These are phyloP conservation scores for Phenganax marumi DNA, from an alignment of 92 coral and sea anemone species.

Conservation along the genomic window DNA sequence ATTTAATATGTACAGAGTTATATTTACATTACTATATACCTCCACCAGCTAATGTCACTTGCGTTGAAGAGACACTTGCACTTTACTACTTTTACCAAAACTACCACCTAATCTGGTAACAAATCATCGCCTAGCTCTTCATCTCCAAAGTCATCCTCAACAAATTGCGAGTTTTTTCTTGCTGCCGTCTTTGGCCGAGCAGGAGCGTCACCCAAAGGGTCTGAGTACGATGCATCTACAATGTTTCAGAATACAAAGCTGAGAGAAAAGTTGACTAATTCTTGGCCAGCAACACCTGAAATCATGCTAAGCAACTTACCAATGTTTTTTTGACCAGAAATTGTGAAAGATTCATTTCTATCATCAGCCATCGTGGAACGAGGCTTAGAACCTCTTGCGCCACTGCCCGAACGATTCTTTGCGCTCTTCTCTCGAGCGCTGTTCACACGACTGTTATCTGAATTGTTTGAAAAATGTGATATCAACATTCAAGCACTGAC, in stretches of 20 bases:
- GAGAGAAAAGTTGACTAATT: neutral
- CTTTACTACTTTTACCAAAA: neutral
- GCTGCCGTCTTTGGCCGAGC: conserved; percentile 99
- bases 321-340: conserved; percentile 16
- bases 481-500: no score
- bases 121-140: conserved; percentile 98
- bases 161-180: conserved; percentile 68
- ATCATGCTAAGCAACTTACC: neutral
- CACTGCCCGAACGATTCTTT: conserved; percentile 68
- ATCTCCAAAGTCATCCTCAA: conserved; percentile 94
- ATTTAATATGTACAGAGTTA: no score
- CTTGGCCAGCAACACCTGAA: no score
- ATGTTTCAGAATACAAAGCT: neutral
- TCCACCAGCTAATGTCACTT: no score
- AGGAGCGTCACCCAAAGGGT: conserved; percentile 98
- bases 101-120: conserved; percentile 69
- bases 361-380: conserved; percentile 49
- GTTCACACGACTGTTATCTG: conserved; percentile 76
- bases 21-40: no score
- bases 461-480: no score
- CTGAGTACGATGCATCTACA: conserved; percentile 94
- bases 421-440: conserved; percentile 64
- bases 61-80: no score
- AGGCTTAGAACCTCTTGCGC: conserved; percentile 58
- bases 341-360: conserved; percentile 67